Conservation (phyloP, 2,797 vertebrate genomes). For the Dipus sagitta region DNA sequence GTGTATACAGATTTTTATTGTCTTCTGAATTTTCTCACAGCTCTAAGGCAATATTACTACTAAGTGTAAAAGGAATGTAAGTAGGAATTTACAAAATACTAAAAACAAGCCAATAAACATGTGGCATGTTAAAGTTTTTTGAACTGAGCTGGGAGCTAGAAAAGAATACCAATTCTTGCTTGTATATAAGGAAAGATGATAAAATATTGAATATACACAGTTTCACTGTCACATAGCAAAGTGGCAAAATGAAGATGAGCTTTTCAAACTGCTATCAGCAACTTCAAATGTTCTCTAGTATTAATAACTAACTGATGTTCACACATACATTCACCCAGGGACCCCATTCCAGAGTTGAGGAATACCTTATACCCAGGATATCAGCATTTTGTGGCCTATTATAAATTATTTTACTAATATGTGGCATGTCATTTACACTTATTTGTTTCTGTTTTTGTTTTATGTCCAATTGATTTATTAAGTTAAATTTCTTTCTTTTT, state of each 20-base stretch:
- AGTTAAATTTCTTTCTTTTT: too few relatives aligned
- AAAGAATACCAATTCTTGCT: not conserved
- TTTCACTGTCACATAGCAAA: not conserved
- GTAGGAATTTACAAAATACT: not conserved
- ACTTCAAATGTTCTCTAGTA: not conserved
- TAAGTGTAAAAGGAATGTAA: constrained; percentile 3
- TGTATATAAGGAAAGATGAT: not conserved
- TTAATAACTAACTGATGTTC: not conserved
- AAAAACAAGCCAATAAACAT: not conserved
- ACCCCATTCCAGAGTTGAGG: not conserved
- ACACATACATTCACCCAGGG: not conserved
- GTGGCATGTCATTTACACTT: not conserved
- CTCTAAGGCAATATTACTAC: not conserved
- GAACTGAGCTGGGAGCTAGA: not conserved
- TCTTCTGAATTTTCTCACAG: constrained; percentile 31
- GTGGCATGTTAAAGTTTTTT: not conserved
- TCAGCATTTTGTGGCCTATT: not conserved
- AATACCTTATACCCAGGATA: not conserved
- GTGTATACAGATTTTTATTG: not conserved
- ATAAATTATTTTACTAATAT: not conserved
- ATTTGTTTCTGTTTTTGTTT: not conserved
- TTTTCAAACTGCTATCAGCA: not conserved
- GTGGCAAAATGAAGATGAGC: not conserved
- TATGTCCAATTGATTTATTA: not conserved
- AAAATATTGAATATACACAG: not conserved